Evolutionary conservation across 92 coral and sea anemone species (phyloP), one percentile per base, ranked within the genome.

Genomic region (Galaxea fascicularis): DNA sequence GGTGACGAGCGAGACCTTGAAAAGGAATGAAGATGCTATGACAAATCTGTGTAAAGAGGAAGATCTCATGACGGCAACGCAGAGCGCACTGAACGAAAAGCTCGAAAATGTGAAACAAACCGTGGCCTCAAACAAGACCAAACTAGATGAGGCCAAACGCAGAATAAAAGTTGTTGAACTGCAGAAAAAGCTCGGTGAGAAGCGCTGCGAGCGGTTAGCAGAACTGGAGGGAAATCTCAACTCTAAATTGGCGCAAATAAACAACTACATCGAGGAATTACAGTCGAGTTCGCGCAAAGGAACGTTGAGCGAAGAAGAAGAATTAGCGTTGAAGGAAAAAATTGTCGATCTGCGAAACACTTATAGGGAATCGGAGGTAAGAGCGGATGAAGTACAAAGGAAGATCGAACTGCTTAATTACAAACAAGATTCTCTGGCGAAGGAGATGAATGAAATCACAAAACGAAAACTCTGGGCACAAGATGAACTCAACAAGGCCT

Each of bases 401-500:
- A 87, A 83, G 25, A 58, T 85, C 26, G 86, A 80, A 12, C 76
- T 68, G 49, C 77, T 90, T 29, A 73, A 57, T 17, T 21, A 29
- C 60, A 86, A 90, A 54, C 84, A 67, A 4, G 45, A 26, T 44
- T 5, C 57, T n/a, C 35, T 94, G 76, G 89, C 82, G 70, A 70
- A 72, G 27, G 89, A 82, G 65, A 25, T 89, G 56, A 84, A 89
- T 14, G 88, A 27, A 18, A 69, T 91, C 18, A 83, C 74, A 1
- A 58, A 64, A 9, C 78, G 79, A 22, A 80, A 86, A 44, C 15
- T 49, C 9, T 76, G 89, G 87, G 88, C 90, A 3, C 87, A 94
- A 24, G 88, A 73, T 5, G 98, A 85, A 69, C 84, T 94, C 71
- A 71, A 72, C 44, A 77, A 69, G 56, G 62, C 85, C 31, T 73